Percentiles rank a stretch among this genome's conserved stretches.
These are phyloP conservation scores for Fregetta grallaria DNA, from an alignment of 2,113 vertebrate genomes.

Conservation along the genomic window DNA sequence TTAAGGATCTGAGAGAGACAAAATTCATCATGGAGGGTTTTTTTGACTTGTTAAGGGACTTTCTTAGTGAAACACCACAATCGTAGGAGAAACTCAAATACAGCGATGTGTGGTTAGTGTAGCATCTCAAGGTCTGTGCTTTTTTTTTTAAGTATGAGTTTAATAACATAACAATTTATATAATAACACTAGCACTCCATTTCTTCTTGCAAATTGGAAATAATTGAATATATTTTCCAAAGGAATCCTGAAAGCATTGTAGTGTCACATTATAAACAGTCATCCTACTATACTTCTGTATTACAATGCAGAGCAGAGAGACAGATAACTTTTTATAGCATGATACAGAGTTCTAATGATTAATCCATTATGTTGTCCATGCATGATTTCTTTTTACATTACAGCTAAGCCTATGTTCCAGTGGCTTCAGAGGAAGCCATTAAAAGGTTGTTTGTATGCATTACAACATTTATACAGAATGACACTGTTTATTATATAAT, in stretches of 20 bases:
- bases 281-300: background rate
- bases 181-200: background rate
- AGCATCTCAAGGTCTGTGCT: background rate
- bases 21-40: background rate
- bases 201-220: background rate
- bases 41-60: background rate
- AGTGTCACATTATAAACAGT: background rate
- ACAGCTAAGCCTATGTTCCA: slow-evolving; percentile 16
- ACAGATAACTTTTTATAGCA: slow-evolving; percentile 1
- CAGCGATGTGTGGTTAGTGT: background rate
- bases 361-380: slow-evolving; percentile 49
- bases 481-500: slow-evolving; percentile 50
- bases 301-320: slow-evolving; percentile 28
- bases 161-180: background rate
- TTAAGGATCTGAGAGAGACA: background rate
- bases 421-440: slow-evolving; percentile 43
- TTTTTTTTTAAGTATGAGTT: background rate
- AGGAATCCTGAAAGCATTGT: background rate
- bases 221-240: background rate
- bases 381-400: slow-evolving; percentile 59
- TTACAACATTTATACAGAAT: slow-evolving; percentile 55
- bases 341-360: slow-evolving; percentile 42
- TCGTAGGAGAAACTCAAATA: background rate
- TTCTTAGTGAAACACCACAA: background rate
- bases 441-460: slow-evolving; percentile 59